A percentile compares a stretch with the other conserved stretches of the same genome.
Evolutionary conservation across 2,797 vertebrate species (phyloP).

Genomic region (Tapera naevia): DNA sequence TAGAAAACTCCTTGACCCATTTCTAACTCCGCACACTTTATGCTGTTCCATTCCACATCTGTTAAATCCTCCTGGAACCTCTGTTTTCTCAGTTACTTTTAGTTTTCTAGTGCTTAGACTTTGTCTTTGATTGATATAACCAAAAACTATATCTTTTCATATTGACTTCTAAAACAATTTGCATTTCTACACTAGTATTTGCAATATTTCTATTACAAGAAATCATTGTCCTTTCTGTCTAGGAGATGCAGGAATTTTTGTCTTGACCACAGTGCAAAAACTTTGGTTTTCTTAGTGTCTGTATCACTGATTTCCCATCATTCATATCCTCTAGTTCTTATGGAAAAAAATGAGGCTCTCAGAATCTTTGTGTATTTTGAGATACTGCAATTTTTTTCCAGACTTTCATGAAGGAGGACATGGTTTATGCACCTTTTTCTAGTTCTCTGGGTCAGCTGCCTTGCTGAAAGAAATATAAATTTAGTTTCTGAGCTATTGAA

Average conservation of each 20-base stretch:
- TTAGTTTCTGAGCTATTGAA: background rate
- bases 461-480: background rate
- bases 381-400: background rate
- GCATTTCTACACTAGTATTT: background rate
- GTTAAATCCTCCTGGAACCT: background rate
- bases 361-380: background rate
- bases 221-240: background rate
- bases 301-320: constrained; percentile 26
- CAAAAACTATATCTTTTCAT: background rate
- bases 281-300: constrained; percentile 40
- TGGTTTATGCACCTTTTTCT: background rate
- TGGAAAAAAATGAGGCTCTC: background rate
- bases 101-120: background rate
- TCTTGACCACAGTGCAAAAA: background rate
- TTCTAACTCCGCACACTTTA: background rate
- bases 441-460: background rate
- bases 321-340: constrained; percentile 21
- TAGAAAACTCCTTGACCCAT: background rate
- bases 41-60: background rate
- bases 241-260: constrained; percentile 1
- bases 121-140: background rate
- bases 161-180: background rate
- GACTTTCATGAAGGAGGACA: background rate
- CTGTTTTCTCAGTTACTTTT: background rate
- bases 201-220: background rate